These are phyloP conservation scores for Eupithecia subumbrata DNA, from an alignment of 2,888 invertebrate genomes.

Conservation along the genomic window DNA sequence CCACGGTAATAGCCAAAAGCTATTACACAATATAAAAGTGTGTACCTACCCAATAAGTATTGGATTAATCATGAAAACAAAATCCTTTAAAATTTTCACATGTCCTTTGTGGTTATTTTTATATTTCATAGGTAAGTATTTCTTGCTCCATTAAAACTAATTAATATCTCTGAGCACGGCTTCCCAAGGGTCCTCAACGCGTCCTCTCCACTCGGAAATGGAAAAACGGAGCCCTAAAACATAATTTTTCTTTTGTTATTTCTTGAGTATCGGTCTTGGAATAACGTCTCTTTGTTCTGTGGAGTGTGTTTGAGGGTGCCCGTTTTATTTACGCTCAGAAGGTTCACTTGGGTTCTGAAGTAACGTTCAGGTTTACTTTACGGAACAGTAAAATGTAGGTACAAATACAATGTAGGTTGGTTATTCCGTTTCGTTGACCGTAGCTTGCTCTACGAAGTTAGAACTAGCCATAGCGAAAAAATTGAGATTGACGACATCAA, in stretches of 20 bases:
- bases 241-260: constrained; percentile 62
- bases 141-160: constrained; percentile 8
- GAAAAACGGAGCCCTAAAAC: constrained; percentile 63
- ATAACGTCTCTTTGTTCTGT: constrained; percentile 35
- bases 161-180: constrained; percentile 18
- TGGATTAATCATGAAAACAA: not conserved
- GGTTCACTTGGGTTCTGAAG: constrained; percentile 9
- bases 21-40: not conserved
- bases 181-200: constrained; percentile 67
- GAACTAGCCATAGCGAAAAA: not conserved
- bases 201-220: constrained; percentile 53
- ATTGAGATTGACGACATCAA: not conserved
- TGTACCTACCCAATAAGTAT: not conserved
- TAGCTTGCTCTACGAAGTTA: not conserved
- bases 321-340: constrained; percentile 19
- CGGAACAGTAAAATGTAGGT: constrained; percentile 4
- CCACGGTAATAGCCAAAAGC: not conserved
- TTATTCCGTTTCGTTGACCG: not conserved
- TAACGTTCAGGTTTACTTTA: not conserved
- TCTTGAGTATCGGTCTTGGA: constrained; percentile 45
- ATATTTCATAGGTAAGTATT: not conserved
- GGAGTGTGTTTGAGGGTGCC: constrained; percentile 24
- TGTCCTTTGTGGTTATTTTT: not conserved
- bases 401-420: not conserved
- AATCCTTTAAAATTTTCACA: not conserved